phyloP scores from a whole-genome alignment of 2,113 vertebrate genomes.

The Promerops cafer region DNA sequence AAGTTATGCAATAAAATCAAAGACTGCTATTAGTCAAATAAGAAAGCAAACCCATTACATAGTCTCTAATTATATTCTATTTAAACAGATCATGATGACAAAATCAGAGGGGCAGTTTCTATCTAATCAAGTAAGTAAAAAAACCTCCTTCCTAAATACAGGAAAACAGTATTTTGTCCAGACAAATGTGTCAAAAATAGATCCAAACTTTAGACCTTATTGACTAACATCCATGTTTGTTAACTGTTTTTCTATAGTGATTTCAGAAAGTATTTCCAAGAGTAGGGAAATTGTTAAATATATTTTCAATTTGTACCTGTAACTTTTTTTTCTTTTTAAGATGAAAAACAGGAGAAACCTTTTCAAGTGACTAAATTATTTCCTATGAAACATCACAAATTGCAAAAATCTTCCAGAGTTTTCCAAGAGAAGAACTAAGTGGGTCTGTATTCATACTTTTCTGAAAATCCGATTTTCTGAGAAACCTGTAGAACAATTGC shows the following conservation, averaged over 20 bases:
- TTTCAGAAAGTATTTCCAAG: neutral
- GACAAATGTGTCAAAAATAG: neutral
- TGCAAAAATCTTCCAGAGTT: neutral
- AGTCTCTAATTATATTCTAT: neutral
- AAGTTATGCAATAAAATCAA: neutral
- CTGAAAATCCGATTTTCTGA: neutral
- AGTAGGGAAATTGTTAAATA: neutral
- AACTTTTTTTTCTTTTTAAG: neutral
- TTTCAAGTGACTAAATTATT: neutral
- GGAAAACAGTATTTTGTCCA: neutral
- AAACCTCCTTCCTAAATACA: neutral
- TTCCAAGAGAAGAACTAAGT: neutral
- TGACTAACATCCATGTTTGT: neutral
- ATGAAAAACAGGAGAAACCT: neutral
- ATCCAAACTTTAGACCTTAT: neutral
- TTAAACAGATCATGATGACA: neutral
- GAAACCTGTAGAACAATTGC: neutral
- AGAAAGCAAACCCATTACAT: neutral
- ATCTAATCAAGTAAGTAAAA: neutral
- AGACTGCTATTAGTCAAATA: slow-evolving; percentile 32
- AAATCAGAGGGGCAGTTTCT: neutral
- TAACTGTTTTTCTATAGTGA: neutral
- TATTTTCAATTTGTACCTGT: neutral
- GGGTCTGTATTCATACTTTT: neutral
- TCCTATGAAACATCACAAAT: neutral